Conservation (phyloP, 1,140 invertebrate genomes). For the Rhyacophila brunnea region DNA sequence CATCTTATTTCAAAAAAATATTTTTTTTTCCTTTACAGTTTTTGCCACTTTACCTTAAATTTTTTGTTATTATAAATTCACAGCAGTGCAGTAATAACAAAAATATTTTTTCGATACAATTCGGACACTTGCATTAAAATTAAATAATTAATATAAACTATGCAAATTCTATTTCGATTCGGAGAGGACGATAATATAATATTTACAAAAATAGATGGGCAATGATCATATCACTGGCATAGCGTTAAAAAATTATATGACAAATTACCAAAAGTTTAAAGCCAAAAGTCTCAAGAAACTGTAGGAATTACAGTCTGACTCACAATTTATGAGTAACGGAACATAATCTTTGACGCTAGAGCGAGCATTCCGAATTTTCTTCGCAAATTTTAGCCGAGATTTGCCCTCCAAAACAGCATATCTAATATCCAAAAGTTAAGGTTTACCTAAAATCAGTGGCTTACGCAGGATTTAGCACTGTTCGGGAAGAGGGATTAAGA, state of each 20-base stretch:
- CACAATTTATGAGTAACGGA: conserved; percentile 34
- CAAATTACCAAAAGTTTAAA: conserved; percentile 33
- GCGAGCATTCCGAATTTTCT: conserved; percentile 16
- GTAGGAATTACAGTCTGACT: conserved; percentile 27
- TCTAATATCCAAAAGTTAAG: conserved; percentile 11
- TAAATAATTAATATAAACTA: too few relatives aligned
- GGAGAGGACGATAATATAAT: too few relatives aligned
- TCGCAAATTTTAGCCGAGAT: conserved; percentile 7
- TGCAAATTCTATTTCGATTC: too few relatives aligned
- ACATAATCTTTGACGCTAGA: conserved; percentile 35
- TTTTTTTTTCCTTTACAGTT: too few relatives aligned
- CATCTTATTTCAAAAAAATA: too few relatives aligned
- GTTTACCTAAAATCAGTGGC: neutral
- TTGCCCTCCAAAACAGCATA: conserved; percentile 6
- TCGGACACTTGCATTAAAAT: too few relatives aligned
- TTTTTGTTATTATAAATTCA: too few relatives aligned
- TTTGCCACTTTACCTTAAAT: too few relatives aligned
- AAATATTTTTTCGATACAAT: too few relatives aligned
- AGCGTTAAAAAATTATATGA: conserved; percentile 10
- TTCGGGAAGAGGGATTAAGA: neutral
- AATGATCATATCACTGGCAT: too few relatives aligned
- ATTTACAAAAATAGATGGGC: neutral
- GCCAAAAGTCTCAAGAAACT: conserved; percentile 28
- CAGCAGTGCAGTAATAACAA: too few relatives aligned
- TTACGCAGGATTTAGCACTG: neutral